A percentile compares a stretch with the other conserved stretches of the same genome.
Conservation (phyloP, 2,888 invertebrate species). For the Pharmacophagus antenor region DNA sequence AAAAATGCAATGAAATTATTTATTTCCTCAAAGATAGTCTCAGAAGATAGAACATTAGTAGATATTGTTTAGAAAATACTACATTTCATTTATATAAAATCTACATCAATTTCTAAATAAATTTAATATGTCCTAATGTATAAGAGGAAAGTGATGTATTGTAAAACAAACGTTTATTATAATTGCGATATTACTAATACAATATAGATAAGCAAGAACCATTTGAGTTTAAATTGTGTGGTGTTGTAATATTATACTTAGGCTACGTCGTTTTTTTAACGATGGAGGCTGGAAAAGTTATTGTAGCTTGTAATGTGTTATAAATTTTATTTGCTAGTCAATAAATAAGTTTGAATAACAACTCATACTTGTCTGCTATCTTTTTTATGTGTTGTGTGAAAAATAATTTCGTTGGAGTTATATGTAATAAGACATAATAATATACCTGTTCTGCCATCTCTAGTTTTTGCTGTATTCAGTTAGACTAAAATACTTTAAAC, state of each 20-base stretch:
- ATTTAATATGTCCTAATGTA: no score
- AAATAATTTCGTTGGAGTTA: background rate
- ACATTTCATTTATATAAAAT: no score
- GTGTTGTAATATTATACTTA: background rate
- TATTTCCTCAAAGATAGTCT: no score
- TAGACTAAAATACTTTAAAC: conserved; percentile 1
- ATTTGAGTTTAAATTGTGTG: background rate
- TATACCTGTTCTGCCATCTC: background rate
- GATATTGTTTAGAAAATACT: background rate
- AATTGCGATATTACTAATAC: background rate
- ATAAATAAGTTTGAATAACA: conserved; percentile 38
- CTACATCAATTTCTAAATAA: no score
- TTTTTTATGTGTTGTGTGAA: background rate
- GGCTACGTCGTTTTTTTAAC: background rate
- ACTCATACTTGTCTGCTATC: conserved; percentile 16
- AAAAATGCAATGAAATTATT: no score
- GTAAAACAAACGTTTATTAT: no score
- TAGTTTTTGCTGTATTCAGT: background rate
- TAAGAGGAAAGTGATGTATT: no score
- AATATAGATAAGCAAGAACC: background rate
- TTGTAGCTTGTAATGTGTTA: conserved; percentile 38
- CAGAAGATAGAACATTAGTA: background rate
- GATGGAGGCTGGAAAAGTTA: conserved; percentile 7
- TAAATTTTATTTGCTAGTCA: conserved; percentile 69
- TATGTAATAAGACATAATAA: background rate